These are phyloP conservation scores for Heliconius sara DNA, from an alignment of 2,888 invertebrate genomes.

Conservation along the genomic window DNA sequence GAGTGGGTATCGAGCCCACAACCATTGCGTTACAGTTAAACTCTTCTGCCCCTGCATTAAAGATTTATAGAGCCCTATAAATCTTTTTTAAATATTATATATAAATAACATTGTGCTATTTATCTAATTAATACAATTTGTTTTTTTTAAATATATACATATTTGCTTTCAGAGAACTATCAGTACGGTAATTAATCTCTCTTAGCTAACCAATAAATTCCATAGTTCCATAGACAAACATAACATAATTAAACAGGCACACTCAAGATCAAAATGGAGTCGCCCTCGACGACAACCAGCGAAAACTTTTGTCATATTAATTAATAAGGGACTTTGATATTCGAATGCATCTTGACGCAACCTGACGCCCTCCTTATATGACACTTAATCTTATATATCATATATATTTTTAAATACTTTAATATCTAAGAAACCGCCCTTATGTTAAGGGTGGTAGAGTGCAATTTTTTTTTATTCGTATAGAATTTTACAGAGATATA, in stretches of 20 bases:
- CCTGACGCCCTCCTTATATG: slow-evolving; percentile 53
- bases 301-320: slow-evolving; percentile 45
- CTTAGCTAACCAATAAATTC: not conserved
- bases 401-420: slow-evolving; percentile 35
- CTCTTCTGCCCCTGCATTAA: no score
- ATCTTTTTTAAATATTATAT: no score
- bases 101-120: no score
- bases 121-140: no score
- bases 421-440: not conserved
- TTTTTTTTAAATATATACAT: no score
- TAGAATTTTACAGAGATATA: slow-evolving; percentile 60
- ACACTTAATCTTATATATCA: slow-evolving; percentile 59
- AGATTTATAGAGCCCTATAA: no score
- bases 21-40: no score
- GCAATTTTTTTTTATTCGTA: slow-evolving; percentile 41
- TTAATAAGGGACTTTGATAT: slow-evolving; percentile 48
- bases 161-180: not conserved
- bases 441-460: slow-evolving; percentile 29
- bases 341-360: slow-evolving; percentile 51
- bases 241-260: slow-evolving; percentile 15
- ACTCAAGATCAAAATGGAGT: slow-evolving; percentile 21
- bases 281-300: slow-evolving; percentile 37
- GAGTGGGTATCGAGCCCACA: no score
- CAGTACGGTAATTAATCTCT: no score
- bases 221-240: not conserved